Evolutionary conservation across 2,888 invertebrate species (phyloP), one percentile per base, ranked within the genome.

Genomic region (Dicranocentrus wangi): DNA sequence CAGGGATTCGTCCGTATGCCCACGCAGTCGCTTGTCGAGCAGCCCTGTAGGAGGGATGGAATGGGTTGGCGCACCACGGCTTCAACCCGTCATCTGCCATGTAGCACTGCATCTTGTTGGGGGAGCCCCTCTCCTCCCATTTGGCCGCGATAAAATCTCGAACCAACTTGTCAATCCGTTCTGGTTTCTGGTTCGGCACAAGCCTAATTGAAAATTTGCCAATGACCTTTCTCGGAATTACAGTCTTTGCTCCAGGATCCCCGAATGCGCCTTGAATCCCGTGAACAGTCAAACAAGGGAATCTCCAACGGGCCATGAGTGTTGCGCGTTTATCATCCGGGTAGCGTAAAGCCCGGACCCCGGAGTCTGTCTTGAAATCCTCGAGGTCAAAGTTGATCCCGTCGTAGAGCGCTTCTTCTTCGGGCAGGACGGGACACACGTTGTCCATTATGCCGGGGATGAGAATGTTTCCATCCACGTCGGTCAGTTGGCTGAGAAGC

Each of bases 141-240:
- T 93, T 87, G 81, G 93, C 91, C 82, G 94, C 92, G 61, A 99
- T 87, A 88, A 95, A 93, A 66, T 92, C 91, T 43, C 92, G 91
- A 8, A 98, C 98, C 83, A 93, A 91, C 87, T 93, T 90, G 86
- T 93, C 93, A n/a, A 98, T 92, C 87, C 93, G 92, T 2, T 92
- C 92, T 0, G 97, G 97, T 70, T 92, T 92, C 91, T 98, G 97
- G 88, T 98, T 91, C 0, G 99, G 99, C n/a, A 99, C 99, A 86
- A 97, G 92, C 71, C 99, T 93, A 85, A 99, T 93, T 0, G 98
- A 98, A 90, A 99, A 99, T 89, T 99, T 99, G 23, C 98, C 99
- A 87, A 93, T 93, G 0, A 99, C 98, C 89, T 96, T 95, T 60
- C 93, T 92, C 0, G 96, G 96, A 87, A 97, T 98, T 0, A 99